These are phyloP conservation scores for Ceratina australensis DNA, from an alignment of 1,140 invertebrate genomes.

Conservation along the genomic window DNA sequence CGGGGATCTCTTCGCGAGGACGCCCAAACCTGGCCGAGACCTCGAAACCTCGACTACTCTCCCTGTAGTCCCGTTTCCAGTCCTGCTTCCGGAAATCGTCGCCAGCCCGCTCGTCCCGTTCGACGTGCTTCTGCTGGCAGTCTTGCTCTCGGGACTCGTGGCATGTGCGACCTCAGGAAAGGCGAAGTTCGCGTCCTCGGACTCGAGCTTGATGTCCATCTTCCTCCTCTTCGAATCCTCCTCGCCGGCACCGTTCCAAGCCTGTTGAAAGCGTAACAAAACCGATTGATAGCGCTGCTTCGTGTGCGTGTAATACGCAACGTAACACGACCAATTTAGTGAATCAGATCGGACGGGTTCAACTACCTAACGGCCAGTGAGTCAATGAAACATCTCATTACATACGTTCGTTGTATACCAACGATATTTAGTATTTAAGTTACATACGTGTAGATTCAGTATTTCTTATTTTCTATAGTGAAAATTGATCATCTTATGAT, in stretches of 20 bases:
- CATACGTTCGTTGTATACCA: too few species aligned
- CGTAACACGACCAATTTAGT: constrained; percentile 59
- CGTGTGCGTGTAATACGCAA: background rate
- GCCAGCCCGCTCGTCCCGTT: constrained; percentile 64
- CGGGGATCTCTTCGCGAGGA: constrained; percentile 69
- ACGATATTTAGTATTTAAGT: too few species aligned
- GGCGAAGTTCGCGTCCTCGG: constrained; percentile 83
- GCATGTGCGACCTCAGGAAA: constrained; percentile 71
- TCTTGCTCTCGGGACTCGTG: constrained; percentile 59
- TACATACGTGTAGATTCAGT: too few species aligned
- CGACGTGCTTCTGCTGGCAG: constrained; percentile 52
- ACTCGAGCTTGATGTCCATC: constrained; percentile 84
- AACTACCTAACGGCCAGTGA: constrained; percentile 64
- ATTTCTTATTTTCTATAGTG: too few species aligned
- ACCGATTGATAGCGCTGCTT: constrained; percentile 24
- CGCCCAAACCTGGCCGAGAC: constrained; percentile 70
- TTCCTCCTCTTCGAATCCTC: constrained; percentile 82
- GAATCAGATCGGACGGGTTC: constrained; percentile 66
- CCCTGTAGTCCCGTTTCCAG: constrained; percentile 58
- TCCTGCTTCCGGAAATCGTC: constrained; percentile 32
- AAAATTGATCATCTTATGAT: too few species aligned
- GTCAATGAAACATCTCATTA: constrained; percentile 43
- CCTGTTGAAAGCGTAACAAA: constrained; percentile 58
- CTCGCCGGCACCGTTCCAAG: constrained; percentile 73
- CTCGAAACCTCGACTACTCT: constrained; percentile 73